These are phyloP conservation scores for Paramuricea clavata DNA, from an alignment of 92 coral and sea anemone genomes.

Conservation along the genomic window DNA sequence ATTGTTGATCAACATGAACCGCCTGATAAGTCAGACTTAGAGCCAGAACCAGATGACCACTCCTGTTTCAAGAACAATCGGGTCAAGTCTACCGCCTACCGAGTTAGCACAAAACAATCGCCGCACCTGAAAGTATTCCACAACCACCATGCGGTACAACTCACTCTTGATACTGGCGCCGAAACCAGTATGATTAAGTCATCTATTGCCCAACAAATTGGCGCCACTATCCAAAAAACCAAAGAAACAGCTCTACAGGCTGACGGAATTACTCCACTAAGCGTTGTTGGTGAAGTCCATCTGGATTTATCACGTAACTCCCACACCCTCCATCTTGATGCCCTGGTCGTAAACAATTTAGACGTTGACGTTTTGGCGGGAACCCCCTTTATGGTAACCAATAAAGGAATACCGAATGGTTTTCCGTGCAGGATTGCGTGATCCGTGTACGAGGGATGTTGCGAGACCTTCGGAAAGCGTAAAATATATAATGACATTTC, in stretches of 20 bases:
- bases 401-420: no score
- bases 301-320: neutral
- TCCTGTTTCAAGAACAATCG: neutral
- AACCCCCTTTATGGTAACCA: conserved; percentile 60
- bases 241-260: conserved; percentile 23
- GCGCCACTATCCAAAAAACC: conserved; percentile 5
- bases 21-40: neutral
- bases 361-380: conserved; percentile 73
- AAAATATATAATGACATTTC: no score
- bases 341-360: conserved; percentile 52
- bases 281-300: conserved; percentile 39
- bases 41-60: neutral
- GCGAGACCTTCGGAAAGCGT: no score
- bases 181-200: conserved; percentile 53
- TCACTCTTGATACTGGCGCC: conserved; percentile 53
- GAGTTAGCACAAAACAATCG: conserved; percentile 65
- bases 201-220: conserved; percentile 1
- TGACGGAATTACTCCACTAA: conserved; percentile 43
- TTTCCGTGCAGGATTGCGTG: no score
- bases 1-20: conserved; percentile 18
- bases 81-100: conserved; percentile 41
- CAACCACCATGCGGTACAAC: conserved; percentile 53
- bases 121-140: conserved; percentile 60
- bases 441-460: no score
- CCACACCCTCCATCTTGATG: conserved; percentile 17